A percentile compares a stretch with the other conserved stretches of the same genome.
These are phyloP conservation scores for Dermolepida albohirtum DNA, from an alignment of 2,888 invertebrate species.

Conservation along the genomic window DNA sequence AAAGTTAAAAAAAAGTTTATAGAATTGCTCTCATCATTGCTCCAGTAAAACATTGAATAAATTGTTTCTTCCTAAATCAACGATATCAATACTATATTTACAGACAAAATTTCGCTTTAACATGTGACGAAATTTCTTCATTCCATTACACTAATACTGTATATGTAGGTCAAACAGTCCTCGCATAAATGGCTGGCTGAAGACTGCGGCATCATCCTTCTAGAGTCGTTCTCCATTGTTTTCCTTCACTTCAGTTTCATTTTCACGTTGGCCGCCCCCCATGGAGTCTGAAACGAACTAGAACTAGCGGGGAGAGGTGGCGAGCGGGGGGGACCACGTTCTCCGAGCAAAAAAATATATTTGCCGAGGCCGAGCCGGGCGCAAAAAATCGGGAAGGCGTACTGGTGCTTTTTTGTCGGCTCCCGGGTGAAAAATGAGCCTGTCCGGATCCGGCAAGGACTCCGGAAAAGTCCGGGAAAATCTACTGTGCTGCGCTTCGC, in stretches of 20 bases:
- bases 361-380: constrained; percentile 4
- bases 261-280: not conserved
- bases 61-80: too few species aligned
- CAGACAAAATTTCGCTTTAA: too few species aligned
- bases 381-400: constrained; percentile 15
- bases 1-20: too few species aligned
- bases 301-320: not conserved
- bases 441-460: constrained; percentile 14
- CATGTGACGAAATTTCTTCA: too few species aligned
- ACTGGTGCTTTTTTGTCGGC: constrained; percentile 1
- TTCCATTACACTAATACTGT: too few species aligned
- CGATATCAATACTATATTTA: too few species aligned
- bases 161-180: too few species aligned
- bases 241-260: not conserved
- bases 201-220: too few species aligned
- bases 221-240: too few species aligned
- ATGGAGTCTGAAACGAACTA: constrained; percentile 4
- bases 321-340: not conserved
- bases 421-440: constrained; percentile 17
- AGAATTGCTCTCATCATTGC: too few species aligned
- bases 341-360: constrained; percentile 11
- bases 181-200: too few species aligned
- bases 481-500: constrained; percentile 6
- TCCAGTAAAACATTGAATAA: too few species aligned
- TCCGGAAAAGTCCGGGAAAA: constrained; percentile 17